Percentiles rank a stretch among this genome's conserved stretches.
Conservation (phyloP, 2,797 vertebrate species). For the Pterois miles region DNA sequence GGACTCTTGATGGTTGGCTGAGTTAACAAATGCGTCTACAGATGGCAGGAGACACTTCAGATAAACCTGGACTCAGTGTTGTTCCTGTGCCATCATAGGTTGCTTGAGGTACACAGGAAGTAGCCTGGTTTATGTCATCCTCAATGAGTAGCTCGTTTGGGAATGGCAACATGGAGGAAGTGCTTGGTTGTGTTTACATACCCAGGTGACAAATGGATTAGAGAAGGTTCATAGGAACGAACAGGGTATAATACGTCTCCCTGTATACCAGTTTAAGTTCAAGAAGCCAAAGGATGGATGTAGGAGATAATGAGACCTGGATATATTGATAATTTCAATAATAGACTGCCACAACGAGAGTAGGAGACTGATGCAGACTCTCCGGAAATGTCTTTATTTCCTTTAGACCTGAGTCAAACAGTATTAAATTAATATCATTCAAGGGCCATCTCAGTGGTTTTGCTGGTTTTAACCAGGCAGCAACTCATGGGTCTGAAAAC, state of each 20-base stretch:
- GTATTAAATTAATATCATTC: background rate
- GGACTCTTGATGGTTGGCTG: conserved; percentile 61
- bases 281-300: conserved; percentile 17
- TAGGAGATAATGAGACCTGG: conserved; percentile 2
- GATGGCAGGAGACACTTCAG: conserved; percentile 70
- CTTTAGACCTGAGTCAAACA: background rate
- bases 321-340: background rate
- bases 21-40: conserved; percentile 57
- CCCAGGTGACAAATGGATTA: conserved; percentile 44
- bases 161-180: conserved; percentile 63
- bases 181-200: conserved; percentile 64
- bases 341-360: background rate
- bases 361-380: background rate
- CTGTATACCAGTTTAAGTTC: conserved; percentile 23
- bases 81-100: conserved; percentile 48
- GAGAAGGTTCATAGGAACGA: conserved; percentile 17
- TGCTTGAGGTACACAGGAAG: conserved; percentile 54
- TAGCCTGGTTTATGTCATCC: conserved; percentile 62
- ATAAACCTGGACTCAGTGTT: conserved; percentile 54
- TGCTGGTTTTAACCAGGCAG: background rate
- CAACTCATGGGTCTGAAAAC: too few species aligned
- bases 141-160: conserved; percentile 26
- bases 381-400: background rate
- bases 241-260: conserved; percentile 32
- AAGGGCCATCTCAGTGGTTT: background rate